These are phyloP conservation scores for Orussus abietinus DNA, from an alignment of 1,140 invertebrate genomes.

Conservation along the genomic window DNA sequence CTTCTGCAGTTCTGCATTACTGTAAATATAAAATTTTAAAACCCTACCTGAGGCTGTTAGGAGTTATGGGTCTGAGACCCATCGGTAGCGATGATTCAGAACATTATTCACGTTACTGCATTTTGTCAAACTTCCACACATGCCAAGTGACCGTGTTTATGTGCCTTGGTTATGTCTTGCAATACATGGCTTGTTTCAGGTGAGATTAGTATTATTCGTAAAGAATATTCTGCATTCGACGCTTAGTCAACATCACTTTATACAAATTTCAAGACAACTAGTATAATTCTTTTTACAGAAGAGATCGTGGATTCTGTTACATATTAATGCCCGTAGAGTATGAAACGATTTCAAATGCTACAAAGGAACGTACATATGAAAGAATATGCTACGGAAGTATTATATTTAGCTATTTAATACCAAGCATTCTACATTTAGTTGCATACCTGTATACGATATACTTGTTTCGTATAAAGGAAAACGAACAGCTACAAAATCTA, in stretches of 20 bases:
- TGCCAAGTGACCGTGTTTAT: constrained; percentile 63
- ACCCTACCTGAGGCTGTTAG: constrained; percentile 69
- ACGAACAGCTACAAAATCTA: constrained; percentile 83
- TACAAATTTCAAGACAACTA: too few species aligned
- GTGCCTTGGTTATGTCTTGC: constrained; percentile 67
- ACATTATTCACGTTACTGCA: constrained; percentile 55
- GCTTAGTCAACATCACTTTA: too few species aligned
- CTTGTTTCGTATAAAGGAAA: constrained; percentile 76
- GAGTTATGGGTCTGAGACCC: constrained; percentile 70
- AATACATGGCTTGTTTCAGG: constrained; percentile 75
- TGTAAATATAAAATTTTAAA: constrained; percentile 75
- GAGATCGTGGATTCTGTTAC: constrained; percentile 71
- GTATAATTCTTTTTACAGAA: constrained; percentile 47
- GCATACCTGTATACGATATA: constrained; percentile 75
- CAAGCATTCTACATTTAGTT: constrained; percentile 70
- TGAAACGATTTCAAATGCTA: constrained; percentile 32
- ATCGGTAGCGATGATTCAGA: constrained; percentile 60
- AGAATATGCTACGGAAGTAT: constrained; percentile 66
- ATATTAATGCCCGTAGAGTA: constrained; percentile 51
- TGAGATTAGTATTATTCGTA: constrained; percentile 40
- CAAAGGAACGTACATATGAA: constrained; percentile 48
- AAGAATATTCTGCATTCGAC: background rate
- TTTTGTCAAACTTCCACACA: constrained; percentile 66
- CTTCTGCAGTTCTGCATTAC: constrained; percentile 70
- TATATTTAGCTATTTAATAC: constrained; percentile 73